Percentiles rank a stretch among this genome's conserved stretches.
Evolutionary conservation across 1,140 invertebrate species (phyloP).

Genomic region (Heliconius congener): DNA sequence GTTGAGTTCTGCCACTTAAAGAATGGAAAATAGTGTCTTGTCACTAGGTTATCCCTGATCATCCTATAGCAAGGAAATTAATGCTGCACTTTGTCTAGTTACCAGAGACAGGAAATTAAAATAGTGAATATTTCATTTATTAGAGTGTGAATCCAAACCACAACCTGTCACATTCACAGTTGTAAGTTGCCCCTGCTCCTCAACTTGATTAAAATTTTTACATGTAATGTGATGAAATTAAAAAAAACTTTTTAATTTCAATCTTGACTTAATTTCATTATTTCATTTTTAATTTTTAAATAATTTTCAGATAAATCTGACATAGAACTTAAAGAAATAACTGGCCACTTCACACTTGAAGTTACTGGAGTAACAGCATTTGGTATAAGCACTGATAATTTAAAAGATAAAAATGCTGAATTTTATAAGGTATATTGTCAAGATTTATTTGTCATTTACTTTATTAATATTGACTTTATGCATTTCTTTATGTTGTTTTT

Average conservation of each 20-base stretch:
- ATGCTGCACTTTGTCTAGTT: too few species aligned
- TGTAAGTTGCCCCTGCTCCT: too few species aligned
- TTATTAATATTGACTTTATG: constrained; percentile 1
- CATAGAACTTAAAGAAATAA: constrained; percentile 75
- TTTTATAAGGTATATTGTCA: constrained; percentile 64
- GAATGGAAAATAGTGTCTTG: too few species aligned
- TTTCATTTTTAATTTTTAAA: neutral
- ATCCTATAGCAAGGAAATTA: too few species aligned
- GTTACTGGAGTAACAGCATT: constrained; percentile 79
- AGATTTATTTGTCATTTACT: constrained; percentile 7
- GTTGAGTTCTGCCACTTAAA: too few species aligned
- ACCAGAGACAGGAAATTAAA: too few species aligned
- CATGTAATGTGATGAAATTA: neutral
- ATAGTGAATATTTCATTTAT: too few species aligned
- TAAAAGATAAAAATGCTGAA: constrained; percentile 69
- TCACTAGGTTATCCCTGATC: too few species aligned
- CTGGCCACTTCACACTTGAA: constrained; percentile 75
- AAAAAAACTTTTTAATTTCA: neutral
- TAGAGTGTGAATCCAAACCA: too few species aligned
- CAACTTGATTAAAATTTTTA: too few species aligned
- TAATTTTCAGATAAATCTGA: constrained; percentile 58
- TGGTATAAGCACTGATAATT: constrained; percentile 71
- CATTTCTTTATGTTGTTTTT: constrained; percentile 24
- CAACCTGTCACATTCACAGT: too few species aligned
- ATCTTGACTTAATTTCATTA: neutral